Evolutionary conservation across 2,888 invertebrate genomes (phyloP).

Genomic region (Lochmaea crataegi): DNA sequence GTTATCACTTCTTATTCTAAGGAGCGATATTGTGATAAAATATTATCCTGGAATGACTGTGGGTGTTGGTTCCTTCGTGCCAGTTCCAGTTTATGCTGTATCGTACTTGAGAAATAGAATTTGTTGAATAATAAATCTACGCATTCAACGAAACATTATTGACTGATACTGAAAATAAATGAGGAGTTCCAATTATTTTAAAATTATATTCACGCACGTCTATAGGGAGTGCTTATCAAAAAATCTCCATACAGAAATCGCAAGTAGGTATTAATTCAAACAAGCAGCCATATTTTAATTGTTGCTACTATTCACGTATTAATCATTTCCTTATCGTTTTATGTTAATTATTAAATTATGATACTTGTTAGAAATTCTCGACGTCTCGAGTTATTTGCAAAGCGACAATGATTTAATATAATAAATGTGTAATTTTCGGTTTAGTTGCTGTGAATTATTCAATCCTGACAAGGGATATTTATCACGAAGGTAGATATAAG

Average conservation of each 20-base stretch:
- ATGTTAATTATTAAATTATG: slow-evolving; percentile 46
- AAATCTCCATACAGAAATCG: slow-evolving; percentile 29
- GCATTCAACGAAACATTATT: no score
- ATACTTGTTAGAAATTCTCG: slow-evolving; percentile 39
- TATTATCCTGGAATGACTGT: no score
- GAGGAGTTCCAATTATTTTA: background rate
- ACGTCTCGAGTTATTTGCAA: slow-evolving; percentile 39
- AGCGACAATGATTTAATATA: slow-evolving; percentile 44
- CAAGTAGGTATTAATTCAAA: slow-evolving; percentile 35
- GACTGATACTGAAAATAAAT: background rate
- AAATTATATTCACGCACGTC: background rate
- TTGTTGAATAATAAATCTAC: no score
- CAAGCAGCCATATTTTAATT: slow-evolving; percentile 42
- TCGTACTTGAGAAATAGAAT: no score
- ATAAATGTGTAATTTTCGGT: slow-evolving; percentile 44
- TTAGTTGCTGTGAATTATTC: slow-evolving; percentile 30
- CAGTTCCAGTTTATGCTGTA: no score
- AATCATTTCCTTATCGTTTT: slow-evolving; percentile 45
- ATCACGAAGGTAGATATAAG: slow-evolving; percentile 14
- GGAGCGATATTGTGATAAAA: no score
- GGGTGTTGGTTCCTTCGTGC: no score
- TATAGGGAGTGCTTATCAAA: slow-evolving; percentile 26
- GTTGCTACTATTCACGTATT: slow-evolving; percentile 41
- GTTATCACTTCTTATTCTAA: no score
- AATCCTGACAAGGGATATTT: slow-evolving; percentile 23